Percentiles rank a stretch among this genome's conserved stretches.
These are phyloP conservation scores for Sinocyclocheilus anshuiensis DNA, from an alignment of 2,113 vertebrate species.

Conservation along the genomic window DNA sequence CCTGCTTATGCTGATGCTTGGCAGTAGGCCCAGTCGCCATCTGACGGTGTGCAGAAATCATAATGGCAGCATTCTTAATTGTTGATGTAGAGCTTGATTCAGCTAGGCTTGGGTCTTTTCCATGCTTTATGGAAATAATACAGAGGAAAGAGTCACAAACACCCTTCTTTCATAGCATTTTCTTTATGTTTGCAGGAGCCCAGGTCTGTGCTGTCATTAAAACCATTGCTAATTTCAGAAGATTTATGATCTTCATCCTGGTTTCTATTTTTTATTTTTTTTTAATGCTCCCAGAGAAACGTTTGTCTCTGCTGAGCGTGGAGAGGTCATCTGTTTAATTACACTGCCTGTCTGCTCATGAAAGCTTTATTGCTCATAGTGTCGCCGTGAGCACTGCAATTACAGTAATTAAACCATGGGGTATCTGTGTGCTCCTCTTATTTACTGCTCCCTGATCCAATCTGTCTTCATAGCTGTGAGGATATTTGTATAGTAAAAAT, in stretches of 20 bases:
- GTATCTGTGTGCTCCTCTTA: conserved; percentile 38
- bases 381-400: conserved; percentile 52
- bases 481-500: background rate
- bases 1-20: conserved; percentile 24
- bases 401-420: conserved; percentile 51
- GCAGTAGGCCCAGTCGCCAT: conserved; percentile 11
- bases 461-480: background rate
- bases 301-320: background rate
- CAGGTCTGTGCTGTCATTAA: background rate
- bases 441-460: conserved; percentile 18
- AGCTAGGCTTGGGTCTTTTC: background rate
- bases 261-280: background rate
- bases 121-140: too few species aligned
- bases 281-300: background rate
- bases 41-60: conserved; percentile 16
- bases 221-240: background rate
- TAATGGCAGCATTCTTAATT: background rate
- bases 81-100: background rate
- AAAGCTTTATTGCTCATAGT: conserved; percentile 45
- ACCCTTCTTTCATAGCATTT: background rate
- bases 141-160: too few species aligned
- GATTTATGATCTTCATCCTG: conserved; percentile 2
- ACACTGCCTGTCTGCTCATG: conserved; percentile 36
- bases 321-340: conserved; percentile 46
- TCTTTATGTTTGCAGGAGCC: background rate